phyloP scores from a whole-genome alignment of 2,113 vertebrate genomes.

The Podarcis raffonei region DNA sequence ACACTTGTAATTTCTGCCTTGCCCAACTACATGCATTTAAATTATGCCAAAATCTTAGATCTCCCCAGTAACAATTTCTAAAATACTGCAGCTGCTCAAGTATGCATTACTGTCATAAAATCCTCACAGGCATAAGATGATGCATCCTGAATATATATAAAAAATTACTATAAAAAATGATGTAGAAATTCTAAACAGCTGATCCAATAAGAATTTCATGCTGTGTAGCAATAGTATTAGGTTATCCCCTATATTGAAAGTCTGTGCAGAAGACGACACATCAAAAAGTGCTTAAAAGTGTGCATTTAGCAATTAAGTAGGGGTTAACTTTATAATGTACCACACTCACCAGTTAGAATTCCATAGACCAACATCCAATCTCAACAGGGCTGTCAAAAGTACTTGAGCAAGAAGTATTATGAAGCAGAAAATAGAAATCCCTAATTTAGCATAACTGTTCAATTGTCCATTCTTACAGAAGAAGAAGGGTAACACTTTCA shows the following conservation, averaged over 20 bases:
- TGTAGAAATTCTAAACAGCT: not conserved
- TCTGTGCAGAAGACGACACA: constrained; percentile 46
- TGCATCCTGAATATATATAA: not conserved
- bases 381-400: constrained; percentile 65
- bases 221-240: constrained; percentile 56
- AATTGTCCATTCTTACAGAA: not conserved
- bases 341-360: constrained; percentile 77
- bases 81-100: not conserved
- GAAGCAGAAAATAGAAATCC: constrained; percentile 43
- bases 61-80: not conserved
- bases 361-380: constrained; percentile 68
- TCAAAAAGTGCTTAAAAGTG: constrained; percentile 23
- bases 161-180: not conserved
- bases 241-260: constrained; percentile 74
- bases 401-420: constrained; percentile 54
- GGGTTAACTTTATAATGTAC: constrained; percentile 57
- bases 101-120: not conserved
- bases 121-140: not conserved
- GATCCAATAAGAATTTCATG: not conserved
- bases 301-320: constrained; percentile 63
- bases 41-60: not conserved
- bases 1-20: not conserved
- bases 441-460: constrained; percentile 35
- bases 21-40: not conserved
- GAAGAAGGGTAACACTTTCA: not conserved